Evolutionary conservation across 1,140 invertebrate species (phyloP).

Genomic region (Ridgeia piscesae): DNA sequence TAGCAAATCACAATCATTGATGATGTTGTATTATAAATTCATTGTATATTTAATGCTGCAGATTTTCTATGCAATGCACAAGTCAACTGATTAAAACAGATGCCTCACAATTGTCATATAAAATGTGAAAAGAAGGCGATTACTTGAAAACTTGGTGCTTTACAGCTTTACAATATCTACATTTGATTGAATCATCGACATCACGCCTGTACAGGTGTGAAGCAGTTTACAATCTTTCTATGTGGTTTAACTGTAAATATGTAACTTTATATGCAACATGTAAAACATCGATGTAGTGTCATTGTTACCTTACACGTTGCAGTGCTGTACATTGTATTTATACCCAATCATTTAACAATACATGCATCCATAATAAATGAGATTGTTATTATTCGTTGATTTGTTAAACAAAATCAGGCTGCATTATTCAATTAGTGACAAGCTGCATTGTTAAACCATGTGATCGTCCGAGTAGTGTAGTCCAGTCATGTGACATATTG

Average conservation of each 20-base stretch:
- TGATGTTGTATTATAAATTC: neutral
- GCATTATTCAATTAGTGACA: too few relatives aligned
- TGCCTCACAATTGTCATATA: neutral
- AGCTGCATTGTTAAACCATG: too few relatives aligned
- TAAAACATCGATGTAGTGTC: neutral
- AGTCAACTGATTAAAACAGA: neutral
- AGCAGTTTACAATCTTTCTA: neutral
- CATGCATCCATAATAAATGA: neutral
- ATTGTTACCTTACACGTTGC: neutral
- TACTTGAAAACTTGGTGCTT: conserved; percentile 1
- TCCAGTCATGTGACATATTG: too few relatives aligned
- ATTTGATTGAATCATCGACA: neutral
- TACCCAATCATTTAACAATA: neutral
- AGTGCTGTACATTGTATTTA: neutral
- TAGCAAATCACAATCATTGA: neutral
- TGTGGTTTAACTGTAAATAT: neutral
- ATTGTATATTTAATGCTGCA: neutral
- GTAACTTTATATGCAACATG: neutral
- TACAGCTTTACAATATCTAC: neutral
- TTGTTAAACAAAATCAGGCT: neutral
- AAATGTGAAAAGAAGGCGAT: neutral
- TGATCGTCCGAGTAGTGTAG: too few relatives aligned
- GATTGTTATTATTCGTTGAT: neutral
- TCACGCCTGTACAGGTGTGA: neutral
- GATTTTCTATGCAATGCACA: neutral